phyloP scores from a whole-genome alignment of 2,888 invertebrate genomes.

The Papilio demoleus region DNA sequence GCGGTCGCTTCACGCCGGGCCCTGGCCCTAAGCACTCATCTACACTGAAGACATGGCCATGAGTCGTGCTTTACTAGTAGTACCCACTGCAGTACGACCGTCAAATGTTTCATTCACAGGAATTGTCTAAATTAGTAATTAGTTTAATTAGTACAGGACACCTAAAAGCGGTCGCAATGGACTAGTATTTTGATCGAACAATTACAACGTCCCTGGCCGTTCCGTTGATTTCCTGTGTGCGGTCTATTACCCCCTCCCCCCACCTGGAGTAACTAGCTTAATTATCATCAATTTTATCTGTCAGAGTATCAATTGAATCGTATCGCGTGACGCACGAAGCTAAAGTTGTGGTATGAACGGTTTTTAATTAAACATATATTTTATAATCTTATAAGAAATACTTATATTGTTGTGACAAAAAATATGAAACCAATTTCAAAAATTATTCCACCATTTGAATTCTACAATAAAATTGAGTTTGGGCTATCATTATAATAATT shows the following conservation, averaged over 20 bases:
- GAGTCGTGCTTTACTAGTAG: no score
- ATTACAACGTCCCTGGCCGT: conserved; percentile 8
- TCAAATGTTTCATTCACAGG: background rate
- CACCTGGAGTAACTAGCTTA: conserved; percentile 4
- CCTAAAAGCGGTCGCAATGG: conserved; percentile 12
- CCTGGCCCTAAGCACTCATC: no score
- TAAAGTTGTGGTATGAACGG: conserved; percentile 6
- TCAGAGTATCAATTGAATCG: conserved; percentile 5
- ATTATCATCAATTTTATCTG: conserved; percentile 20
- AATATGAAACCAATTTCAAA: background rate
- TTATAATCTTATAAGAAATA: background rate
- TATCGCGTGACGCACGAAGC: conserved; percentile 22
- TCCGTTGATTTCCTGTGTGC: conserved; percentile 17
- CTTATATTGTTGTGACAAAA: background rate
- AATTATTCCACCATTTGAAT: background rate
- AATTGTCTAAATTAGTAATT: conserved; percentile 4
- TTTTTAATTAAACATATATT: conserved; percentile 18
- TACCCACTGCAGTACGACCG: background rate
- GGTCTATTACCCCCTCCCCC: conserved; percentile 7
- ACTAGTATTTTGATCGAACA: background rate
- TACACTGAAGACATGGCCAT: no score
- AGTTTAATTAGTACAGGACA: background rate
- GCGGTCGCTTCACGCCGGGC: no score
- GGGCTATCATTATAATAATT: no score
- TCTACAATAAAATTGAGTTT: no score